These are phyloP conservation scores for Tautogolabrus adspersus DNA, from an alignment of 2,113 vertebrate genomes.

Conservation along the genomic window DNA sequence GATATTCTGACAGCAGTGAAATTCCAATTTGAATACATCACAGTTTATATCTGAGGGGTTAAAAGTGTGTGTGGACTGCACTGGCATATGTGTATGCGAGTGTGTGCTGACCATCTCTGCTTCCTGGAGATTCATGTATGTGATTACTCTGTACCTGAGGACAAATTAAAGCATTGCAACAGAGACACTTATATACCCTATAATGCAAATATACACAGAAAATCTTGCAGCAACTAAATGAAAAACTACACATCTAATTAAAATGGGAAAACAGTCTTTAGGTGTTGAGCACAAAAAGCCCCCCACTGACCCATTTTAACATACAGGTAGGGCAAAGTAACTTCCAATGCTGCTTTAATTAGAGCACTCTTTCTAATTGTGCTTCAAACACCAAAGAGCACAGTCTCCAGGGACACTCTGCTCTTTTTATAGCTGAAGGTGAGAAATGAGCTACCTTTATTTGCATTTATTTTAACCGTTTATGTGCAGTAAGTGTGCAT, in stretches of 20 bases:
- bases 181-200: neutral
- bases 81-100: no score
- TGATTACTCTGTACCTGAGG: neutral
- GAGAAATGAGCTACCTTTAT: conserved; percentile 1
- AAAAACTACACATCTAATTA: conserved; percentile 34
- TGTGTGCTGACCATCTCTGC: neutral
- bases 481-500: neutral
- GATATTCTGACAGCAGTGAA: conserved; percentile 42
- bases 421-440: conserved; percentile 4
- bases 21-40: conserved; percentile 53
- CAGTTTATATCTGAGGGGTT: conserved; percentile 4
- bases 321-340: conserved; percentile 26
- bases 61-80: neutral
- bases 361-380: conserved; percentile 25
- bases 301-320: conserved; percentile 34
- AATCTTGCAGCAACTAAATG: neutral
- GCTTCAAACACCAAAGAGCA: conserved; percentile 8
- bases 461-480: neutral
- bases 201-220: neutral
- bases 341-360: conserved; percentile 47
- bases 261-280: conserved; percentile 35
- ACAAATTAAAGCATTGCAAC: conserved; percentile 1
- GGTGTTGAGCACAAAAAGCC: conserved; percentile 27
- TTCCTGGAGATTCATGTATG: neutral
- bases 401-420: conserved; percentile 7